Conservation (phyloP, 2,888 invertebrate species). For the Eucera pruinosa region DNA sequence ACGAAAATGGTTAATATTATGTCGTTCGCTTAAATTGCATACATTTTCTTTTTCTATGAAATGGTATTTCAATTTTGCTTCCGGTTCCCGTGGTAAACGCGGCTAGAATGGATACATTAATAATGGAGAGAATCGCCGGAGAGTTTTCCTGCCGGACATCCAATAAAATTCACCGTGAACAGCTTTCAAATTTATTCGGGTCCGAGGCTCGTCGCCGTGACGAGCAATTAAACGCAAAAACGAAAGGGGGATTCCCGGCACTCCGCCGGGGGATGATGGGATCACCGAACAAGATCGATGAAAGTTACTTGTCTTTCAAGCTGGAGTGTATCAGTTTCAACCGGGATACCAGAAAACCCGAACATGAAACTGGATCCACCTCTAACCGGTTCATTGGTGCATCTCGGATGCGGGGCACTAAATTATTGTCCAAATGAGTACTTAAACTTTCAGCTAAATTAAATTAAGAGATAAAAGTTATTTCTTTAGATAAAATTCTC, state of each 20-base stretch:
- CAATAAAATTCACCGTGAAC: slow-evolving; percentile 41
- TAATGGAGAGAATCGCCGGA: slow-evolving; percentile 15
- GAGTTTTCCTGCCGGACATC: slow-evolving; percentile 11
- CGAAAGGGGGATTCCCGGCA: slow-evolving; percentile 13
- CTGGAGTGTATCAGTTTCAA: slow-evolving; percentile 60
- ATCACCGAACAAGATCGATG: slow-evolving; percentile 61
- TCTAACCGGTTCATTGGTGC: background rate
- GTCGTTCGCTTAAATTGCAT: too few species aligned
- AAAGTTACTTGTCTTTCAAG: slow-evolving; percentile 60
- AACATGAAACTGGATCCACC: slow-evolving; percentile 41
- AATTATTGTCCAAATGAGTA: background rate
- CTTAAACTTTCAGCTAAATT: too few species aligned
- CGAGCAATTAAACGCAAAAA: slow-evolving; percentile 56
- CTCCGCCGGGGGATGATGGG: background rate
- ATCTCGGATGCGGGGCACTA: too few species aligned
- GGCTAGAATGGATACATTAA: slow-evolving; percentile 8
- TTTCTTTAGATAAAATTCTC: background rate
- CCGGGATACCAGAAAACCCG: slow-evolving; percentile 27
- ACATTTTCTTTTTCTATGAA: background rate
- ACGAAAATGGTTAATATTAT: too few species aligned
- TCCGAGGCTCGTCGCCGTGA: slow-evolving; percentile 31
- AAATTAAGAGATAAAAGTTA: too few species aligned
- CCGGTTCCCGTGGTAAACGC: background rate
- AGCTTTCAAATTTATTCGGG: slow-evolving; percentile 48
- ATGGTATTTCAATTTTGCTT: background rate